Evolutionary conservation across 37 sponge, comb jelly and placozoan genomes (phyloP).

Genomic region (Ianthella basta): DNA sequence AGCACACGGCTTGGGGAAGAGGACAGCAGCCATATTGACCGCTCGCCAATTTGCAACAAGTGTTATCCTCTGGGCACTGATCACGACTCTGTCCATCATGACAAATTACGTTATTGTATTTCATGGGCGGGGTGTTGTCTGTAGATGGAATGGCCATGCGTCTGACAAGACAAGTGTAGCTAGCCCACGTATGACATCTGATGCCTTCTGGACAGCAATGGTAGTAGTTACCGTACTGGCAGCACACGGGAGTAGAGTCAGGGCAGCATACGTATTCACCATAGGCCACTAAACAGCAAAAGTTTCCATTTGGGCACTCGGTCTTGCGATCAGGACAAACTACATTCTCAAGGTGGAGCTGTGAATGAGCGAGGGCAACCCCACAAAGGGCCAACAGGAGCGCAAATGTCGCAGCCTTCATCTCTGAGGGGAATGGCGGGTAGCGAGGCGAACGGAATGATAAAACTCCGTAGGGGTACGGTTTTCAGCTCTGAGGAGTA

Average conservation of each 20-base stretch:
- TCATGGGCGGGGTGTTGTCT: background rate
- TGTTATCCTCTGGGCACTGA: conserved; percentile 42
- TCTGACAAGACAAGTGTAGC: conserved; percentile 32
- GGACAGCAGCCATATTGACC: conserved; percentile 76
- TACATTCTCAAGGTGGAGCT: background rate
- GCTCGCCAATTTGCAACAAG: conserved; percentile 34
- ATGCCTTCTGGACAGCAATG: conserved; percentile 82
- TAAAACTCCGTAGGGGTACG: no score
- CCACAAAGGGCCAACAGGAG: no score
- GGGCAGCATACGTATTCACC: conserved; percentile 81
- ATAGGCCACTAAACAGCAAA: conserved; percentile 53
- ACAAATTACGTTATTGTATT: conserved; percentile 45
- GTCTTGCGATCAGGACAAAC: conserved; percentile 67
- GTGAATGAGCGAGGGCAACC: no score
- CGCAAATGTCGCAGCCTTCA: no score
- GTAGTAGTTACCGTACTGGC: conserved; percentile 42
- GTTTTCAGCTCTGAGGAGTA: no score
- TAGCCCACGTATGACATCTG: conserved; percentile 42
- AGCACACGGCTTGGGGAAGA: conserved; percentile 65
- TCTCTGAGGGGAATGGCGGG: no score
- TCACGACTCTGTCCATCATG: conserved; percentile 42
- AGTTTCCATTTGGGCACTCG: conserved; percentile 70
- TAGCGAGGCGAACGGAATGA: no score
- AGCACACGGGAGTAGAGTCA: conserved; percentile 67
- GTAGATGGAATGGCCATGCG: background rate